These are phyloP conservation scores for Periophthalmus magnuspinnatus DNA, from an alignment of 2,797 vertebrate genomes.

Conservation along the genomic window DNA sequence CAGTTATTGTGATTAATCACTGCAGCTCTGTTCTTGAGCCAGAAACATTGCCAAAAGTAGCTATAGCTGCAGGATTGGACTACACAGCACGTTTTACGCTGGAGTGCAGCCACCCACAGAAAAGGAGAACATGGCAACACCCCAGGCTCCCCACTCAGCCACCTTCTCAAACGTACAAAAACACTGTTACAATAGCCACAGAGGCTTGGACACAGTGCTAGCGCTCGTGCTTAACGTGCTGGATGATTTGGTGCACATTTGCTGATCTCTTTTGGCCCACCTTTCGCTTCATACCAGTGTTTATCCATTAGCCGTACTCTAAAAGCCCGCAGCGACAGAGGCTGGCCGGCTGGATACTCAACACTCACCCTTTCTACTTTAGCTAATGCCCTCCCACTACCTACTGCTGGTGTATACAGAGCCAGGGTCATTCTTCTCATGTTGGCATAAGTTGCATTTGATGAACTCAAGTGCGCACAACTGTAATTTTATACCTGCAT, in stretches of 20 bases:
- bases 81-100: too few relatives aligned
- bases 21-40: too few relatives aligned
- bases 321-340: not conserved
- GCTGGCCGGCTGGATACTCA: not conserved
- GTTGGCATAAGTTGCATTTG: not conserved
- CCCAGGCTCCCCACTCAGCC: not conserved
- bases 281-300: not conserved
- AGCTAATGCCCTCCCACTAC: not conserved
- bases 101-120: too few relatives aligned
- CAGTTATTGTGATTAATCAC: too few relatives aligned
- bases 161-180: not conserved
- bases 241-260: not conserved
- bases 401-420: not conserved
- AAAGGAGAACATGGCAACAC: not conserved
- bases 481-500: too few relatives aligned
- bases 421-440: not conserved
- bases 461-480: too few relatives aligned
- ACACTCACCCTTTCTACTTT: not conserved
- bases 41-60: too few relatives aligned
- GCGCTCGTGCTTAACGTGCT: not conserved
- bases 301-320: constrained; percentile 2
- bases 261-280: not conserved
- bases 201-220: not conserved
- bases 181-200: not conserved
- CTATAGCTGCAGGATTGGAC: too few relatives aligned